These are phyloP conservation scores for Ammospiza caudacuta DNA, from an alignment of 2,113 vertebrate species.

Conservation along the genomic window DNA sequence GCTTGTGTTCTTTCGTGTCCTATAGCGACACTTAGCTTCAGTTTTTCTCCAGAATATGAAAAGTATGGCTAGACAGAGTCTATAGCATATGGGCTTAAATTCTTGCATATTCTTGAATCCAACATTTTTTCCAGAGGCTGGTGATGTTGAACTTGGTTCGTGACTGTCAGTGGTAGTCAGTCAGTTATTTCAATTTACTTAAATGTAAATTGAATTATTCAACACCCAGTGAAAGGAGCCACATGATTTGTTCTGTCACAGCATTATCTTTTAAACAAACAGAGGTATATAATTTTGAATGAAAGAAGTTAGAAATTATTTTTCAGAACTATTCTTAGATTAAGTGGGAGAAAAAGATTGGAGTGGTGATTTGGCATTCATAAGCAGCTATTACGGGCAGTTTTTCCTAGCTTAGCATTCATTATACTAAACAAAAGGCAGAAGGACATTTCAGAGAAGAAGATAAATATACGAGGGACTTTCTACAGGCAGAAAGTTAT, in stretches of 20 bases:
- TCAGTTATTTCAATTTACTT: neutral
- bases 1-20: no score
- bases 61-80: neutral
- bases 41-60: neutral
- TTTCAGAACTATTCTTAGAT: neutral
- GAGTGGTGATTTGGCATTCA: neutral
- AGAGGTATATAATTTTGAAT: neutral
- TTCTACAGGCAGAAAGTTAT: neutral
- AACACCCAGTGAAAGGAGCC: neutral
- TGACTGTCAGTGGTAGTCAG: neutral
- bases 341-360: neutral
- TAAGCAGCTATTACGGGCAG: neutral
- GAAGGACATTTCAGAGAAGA: neutral
- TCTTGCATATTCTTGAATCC: neutral
- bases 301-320: neutral
- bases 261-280: neutral
- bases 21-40: neutral
- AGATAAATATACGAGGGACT: neutral
- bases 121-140: neutral
- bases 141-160: neutral
- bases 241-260: neutral
- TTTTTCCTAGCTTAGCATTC: neutral
- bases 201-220: neutral
- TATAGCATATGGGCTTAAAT: fast-evolving
- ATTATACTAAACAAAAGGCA: neutral